phyloP scores from a whole-genome alignment of 1,140 invertebrate genomes.

The Panulirus ornatus region DNA sequence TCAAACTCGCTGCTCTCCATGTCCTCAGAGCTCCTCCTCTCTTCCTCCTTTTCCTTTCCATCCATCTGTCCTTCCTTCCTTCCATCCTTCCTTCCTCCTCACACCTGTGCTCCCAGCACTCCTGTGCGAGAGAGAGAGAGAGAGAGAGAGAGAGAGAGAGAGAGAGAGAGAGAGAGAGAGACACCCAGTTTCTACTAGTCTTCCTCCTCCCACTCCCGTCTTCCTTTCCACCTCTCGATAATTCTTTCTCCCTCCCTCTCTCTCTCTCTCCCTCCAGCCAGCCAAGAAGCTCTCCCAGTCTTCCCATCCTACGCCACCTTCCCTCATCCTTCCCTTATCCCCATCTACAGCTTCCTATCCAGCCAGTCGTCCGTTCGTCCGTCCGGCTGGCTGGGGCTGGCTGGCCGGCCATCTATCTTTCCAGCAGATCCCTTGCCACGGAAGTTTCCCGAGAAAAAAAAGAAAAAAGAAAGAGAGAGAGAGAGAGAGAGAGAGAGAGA shows the following conservation, averaged over 20 bases:
- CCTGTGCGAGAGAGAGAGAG: too few relatives aligned
- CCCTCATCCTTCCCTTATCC: neutral
- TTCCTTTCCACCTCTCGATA: neutral
- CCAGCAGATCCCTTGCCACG: constrained; percentile 27
- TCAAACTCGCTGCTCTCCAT: too few relatives aligned
- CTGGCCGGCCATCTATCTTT: neutral
- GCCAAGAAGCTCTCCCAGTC: neutral
- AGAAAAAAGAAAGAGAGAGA: too few relatives aligned
- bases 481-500: too few relatives aligned
- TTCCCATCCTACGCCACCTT: neutral
- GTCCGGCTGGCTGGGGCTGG: too few relatives aligned
- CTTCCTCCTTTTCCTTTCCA: neutral
- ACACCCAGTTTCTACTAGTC: too few relatives aligned
- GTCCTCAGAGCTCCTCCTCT: neutral
- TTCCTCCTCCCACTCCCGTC: neutral
- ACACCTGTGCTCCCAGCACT: too few relatives aligned
- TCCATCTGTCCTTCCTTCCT: neutral
- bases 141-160: too few relatives aligned
- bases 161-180: too few relatives aligned
- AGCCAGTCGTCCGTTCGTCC: too few relatives aligned
- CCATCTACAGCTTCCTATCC: neutral
- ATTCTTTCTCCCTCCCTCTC: constrained; percentile 6
- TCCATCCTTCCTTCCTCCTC: too few relatives aligned
- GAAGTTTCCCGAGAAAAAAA: neutral
- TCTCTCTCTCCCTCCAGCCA: neutral